Conservation (phyloP, 1,140 invertebrate species). For the Littorina saxatilis region DNA sequence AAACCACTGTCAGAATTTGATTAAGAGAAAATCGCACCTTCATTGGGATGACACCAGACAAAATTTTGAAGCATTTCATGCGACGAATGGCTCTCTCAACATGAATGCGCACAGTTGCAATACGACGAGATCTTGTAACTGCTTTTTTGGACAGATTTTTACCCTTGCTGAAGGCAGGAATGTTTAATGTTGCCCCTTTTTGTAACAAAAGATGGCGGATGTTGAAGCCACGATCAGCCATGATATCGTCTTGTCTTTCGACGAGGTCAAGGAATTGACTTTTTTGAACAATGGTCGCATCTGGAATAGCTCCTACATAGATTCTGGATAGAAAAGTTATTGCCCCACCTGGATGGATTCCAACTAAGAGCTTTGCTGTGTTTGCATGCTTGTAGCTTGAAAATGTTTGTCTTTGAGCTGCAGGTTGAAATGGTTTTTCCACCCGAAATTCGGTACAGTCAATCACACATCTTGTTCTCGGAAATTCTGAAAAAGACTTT, state of each 20-base stretch:
- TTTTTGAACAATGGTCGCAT: neutral
- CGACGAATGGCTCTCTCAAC: neutral
- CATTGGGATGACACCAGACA: slow-evolving; percentile 13
- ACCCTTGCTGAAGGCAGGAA: neutral
- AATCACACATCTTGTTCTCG: neutral
- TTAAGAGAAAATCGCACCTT: neutral
- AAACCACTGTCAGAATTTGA: neutral
- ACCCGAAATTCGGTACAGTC: neutral
- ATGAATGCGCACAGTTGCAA: neutral
- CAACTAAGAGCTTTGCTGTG: neutral
- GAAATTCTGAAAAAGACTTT: neutral
- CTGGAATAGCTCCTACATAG: neutral
- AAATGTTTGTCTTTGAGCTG: neutral
- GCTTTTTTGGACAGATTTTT: neutral
- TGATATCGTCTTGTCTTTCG: neutral
- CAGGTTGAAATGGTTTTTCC: slow-evolving; percentile 7
- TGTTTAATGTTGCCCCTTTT: neutral
- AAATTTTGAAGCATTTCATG: slow-evolving; percentile 5
- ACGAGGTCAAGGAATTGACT: slow-evolving; percentile 9
- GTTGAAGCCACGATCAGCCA: neutral
- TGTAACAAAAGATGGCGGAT: neutral
- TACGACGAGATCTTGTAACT: neutral
- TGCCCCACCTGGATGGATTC: neutral
- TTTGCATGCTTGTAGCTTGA: neutral
- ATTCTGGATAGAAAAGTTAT: neutral